Base-by-base conservation (phyloP, 1,140 invertebrate species). In the Vollenhovia emeryi region DNA sequence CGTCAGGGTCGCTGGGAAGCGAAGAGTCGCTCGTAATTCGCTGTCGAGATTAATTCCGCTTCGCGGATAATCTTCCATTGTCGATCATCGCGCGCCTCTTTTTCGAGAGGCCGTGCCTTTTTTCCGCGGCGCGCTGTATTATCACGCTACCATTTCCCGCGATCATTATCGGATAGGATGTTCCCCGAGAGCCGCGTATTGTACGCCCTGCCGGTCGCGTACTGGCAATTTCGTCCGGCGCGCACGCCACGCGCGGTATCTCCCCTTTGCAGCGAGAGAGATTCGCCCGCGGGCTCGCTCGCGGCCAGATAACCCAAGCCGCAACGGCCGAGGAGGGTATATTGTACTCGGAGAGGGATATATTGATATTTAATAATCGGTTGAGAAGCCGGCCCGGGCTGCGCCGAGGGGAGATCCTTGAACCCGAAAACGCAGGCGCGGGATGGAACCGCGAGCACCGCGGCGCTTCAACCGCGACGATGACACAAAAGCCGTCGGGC, bases 311-410 rank as follows among this genome's bases (percentile, higher is more conserved):
- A 60, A 59, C 18, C 74, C 5, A 45, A 48, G 43, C 62, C 36
- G 33, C 71, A 7, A 24, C 33, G 30, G 30, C 15, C 57, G 18
- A 64, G 15, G 59, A 13, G 21, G 15, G 18, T 48, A 15, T 24
- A 13, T 13, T n/a, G 21, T 30, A 60, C 13, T 43, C 21, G n/a
- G 5, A 68, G 15, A 8, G 13, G 59, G 27, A 78, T 66, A 68
- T 79, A 79, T 79, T 68, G 60, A 79, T 79, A 66, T 66, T 79
- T 79, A 79, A 79, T 79, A 79, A 79, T 79, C 75, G 75, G 75
- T 68, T 52, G 43, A 59, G 30, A 13, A 18, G 13, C 7, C 18
- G 18, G 27, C n/a, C 33, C n/a, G n/a, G n/a, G n/a, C n/a, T n/a
- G n/a, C n/a, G 9, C n/a, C 27, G 18, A 27, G 8, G 13, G 60